Base-by-base conservation (phyloP, 2,888 invertebrate genomes). In the Napeogenes inachia region DNA sequence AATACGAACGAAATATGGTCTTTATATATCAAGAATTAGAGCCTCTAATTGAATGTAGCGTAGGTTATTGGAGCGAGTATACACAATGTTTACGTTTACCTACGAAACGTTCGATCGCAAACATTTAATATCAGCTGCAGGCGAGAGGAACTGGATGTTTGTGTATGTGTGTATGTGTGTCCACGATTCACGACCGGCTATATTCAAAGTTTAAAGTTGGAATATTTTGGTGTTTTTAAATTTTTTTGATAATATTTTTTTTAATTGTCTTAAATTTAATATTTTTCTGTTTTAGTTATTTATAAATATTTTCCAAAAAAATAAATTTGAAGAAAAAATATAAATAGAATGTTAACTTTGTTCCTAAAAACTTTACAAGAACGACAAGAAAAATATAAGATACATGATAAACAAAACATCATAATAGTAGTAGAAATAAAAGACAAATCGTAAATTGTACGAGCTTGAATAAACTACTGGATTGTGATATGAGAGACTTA, bases 101-200 rank as follows among this genome's bases (percentile, higher is more conserved):
- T 80, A 77, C 71, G 71, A 73, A 67, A 74, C 78, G 79, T 77
- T 76, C 75, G 73, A 75, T 76, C 72, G 83, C 78, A 85, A 85
- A 86, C 84, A 85, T 85, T 84, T 83, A 84, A 85, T 86, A 85
- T 79, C 76, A 80, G 77, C 74, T 64, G 62, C 64, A 64, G 71
- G 80, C 77, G 76, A 70, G 70, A 70, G 73, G 66, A 65, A 60
- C 64, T 50, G 54, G 38, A 54, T 58, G 47, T 59, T 59, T 55
- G 42, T 46, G 62, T 66, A 56, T 61, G 61, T 55, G 42, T 46
- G 62, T 66, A 56, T 61, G 61, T 57, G 33, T 59, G 54, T 59
- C 50, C 42, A 10, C 42, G 42, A 42, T 42, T 10, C 30, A 30
- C 10, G 50, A 50, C 30, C 50, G 21, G 50, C 30, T 21, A 50